Evolutionary conservation across 2,113 vertebrate genomes (phyloP), one percentile per base, ranked within the genome.

Genomic region (Enhydra lutris): DNA sequence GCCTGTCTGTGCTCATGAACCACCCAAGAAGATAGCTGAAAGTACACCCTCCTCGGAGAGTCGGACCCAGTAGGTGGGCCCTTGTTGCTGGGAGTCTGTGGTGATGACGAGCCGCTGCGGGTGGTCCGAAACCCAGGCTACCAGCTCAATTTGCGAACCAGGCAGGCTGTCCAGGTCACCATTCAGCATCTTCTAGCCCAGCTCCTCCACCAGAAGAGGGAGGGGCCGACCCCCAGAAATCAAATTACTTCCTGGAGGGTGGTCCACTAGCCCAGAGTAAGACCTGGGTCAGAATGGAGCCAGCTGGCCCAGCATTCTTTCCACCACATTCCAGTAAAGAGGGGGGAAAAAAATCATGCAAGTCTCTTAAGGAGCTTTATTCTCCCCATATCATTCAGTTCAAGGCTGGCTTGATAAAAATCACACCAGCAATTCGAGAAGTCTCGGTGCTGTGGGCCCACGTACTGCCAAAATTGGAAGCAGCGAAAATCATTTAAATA

Each of bases 401-500:
- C 94, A 76, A 97, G 97, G 91, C 81, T 95, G 96, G 90, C 91
- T 26, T 18, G n/a, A 61, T 36, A 88, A 95, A 97, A 96, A 97
- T 96, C 95, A 96, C 92, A 97, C 80, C 76, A 89, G 87, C 95
- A 89, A 96, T 96, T 94, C 39, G 50, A 93, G 97, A 97, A 96
- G 88, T 93, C 97, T 91, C 95, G 31, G 79, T 39, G 59, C 76
- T 97, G 36, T 26, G 59, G 97, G 97, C 97, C 97, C 94, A 96
- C 71, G 24, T 90, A 79, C 85, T 96, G 91, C 94, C 88, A 82
- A 97, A 98, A 96, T 42, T 96, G 94, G 97, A 98, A 98, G 93
- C 91, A 45, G 76, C 42, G 63, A 95, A 91, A 97, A 98, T 91
- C 84, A 74, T 94, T 97, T 97, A 96, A 98, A 96, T 96, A 98